Base-by-base conservation (phyloP, 2,888 invertebrate species). In the Meteorus cinctellus region DNA sequence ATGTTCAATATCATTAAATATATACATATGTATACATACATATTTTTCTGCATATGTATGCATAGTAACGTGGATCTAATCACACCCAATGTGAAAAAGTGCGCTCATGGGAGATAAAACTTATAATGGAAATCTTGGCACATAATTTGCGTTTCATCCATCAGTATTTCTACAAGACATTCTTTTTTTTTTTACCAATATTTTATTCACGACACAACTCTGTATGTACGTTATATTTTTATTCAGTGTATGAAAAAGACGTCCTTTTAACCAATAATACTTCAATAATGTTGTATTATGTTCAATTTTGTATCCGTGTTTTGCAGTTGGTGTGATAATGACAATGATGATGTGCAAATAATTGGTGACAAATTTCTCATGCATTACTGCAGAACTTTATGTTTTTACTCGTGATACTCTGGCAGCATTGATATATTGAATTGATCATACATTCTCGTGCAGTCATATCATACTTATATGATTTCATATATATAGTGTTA, bases 21-120 rank as follows among this genome's bases (percentile, higher is more conserved):
- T 80, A 77, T 79, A 79, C 77, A 78, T 77, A 77, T 78, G 76
- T 78, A 73, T 76, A 77, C 67, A 36, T 65, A 45, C 45, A 67
- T 41, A 74, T 68, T 72, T 45, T 68, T 51, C 31, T 60, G 51
- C 72, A 75, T 77, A 70, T 70, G 63, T 67, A 78, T 73, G 75
- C 75, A 74, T 77, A 75, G 36, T 69, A 72, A 65, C 67, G 71
- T 51, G 36, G 71, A 71, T 71, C 63, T 68, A 75, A 73, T 74
- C 66, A 78, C 77, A 75, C 75, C 75, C 70, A 74, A 65, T 72
- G 63, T 48, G 45, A 24, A 67, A 67, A 27, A 24, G 4, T 62
- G n/a, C 19, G 48, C n/a, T 63, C n/a, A 12, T 29, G 19, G 48
- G 29, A 41, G 27, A n/a, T 5, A 14, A 45, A 67, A 14, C 14